Conservation (phyloP, 2,888 invertebrate species). For the Microctonus aethiopoides region DNA sequence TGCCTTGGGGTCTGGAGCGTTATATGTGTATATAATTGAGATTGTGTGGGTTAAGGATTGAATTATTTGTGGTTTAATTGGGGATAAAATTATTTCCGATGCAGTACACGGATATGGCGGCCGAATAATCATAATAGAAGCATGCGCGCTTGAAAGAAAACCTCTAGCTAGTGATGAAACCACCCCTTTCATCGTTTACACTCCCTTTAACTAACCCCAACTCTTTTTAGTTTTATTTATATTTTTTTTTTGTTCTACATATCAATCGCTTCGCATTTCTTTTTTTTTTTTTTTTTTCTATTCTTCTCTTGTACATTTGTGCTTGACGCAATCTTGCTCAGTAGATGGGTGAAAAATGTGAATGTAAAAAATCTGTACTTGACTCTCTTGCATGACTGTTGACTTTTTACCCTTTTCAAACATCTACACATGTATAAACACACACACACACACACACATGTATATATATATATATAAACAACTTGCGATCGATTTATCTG, state of each 20-base stretch:
- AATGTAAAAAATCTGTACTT: constrained; percentile 3
- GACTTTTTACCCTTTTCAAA: neutral
- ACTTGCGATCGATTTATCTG: constrained; percentile 1
- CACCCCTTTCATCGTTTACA: constrained; percentile 32
- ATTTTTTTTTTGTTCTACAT: constrained; percentile 17
- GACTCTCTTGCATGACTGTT: neutral
- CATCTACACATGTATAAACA: neutral
- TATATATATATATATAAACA: neutral
- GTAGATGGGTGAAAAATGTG: neutral
- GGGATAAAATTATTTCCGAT: constrained; percentile 67
- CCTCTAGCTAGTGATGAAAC: constrained; percentile 30
- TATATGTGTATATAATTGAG: too few species aligned
- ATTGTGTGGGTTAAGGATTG: constrained; percentile 37
- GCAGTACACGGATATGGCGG: constrained; percentile 61
- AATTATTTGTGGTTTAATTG: constrained; percentile 66
- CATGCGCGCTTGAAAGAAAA: constrained; percentile 58
- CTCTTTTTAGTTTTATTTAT: too few species aligned
- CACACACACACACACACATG: neutral
- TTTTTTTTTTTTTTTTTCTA: neutral
- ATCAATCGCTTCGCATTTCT: neutral
- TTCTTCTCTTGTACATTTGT: neutral
- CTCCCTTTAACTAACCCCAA: neutral
- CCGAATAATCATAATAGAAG: constrained; percentile 65
- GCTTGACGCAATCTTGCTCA: neutral
- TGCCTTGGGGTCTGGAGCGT: too few species aligned